phyloP scores from a whole-genome alignment of 2,888 invertebrate species.

The Apantesis nais region DNA sequence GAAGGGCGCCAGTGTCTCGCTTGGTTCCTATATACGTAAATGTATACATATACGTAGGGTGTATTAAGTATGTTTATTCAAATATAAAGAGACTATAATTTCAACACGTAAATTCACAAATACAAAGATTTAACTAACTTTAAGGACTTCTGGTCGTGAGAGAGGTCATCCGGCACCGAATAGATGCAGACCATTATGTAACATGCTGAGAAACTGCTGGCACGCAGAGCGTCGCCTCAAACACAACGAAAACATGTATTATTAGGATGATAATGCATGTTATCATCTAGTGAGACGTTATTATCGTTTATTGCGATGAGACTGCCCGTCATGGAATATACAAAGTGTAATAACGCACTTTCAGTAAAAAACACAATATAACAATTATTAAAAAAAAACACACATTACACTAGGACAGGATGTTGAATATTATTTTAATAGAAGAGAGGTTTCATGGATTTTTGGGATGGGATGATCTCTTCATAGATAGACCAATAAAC shows the following conservation, averaged over 20 bases:
- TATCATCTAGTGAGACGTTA: not conserved
- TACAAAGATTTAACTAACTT: too few species aligned
- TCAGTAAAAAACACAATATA: not conserved
- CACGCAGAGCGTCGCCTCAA: not conserved
- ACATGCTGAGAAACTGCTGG: not conserved
- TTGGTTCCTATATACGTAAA: not conserved
- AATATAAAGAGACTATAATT: not conserved
- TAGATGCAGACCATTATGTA: not conserved
- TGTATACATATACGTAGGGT: not conserved
- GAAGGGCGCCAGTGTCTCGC: not conserved
- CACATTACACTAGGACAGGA: too few species aligned
- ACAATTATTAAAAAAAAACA: too few species aligned
- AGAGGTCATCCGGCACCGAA: not conserved
- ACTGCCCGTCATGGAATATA: not conserved
- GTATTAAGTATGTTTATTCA: not conserved
- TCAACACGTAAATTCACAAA: too few species aligned
- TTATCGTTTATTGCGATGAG: not conserved
- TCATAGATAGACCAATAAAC: too few species aligned
- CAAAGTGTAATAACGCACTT: not conserved
- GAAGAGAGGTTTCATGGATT: too few species aligned
- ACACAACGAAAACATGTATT: not conserved
- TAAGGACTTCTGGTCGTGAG: not conserved
- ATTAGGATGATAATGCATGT: not conserved
- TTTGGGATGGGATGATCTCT: too few species aligned
- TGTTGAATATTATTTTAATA: too few species aligned